These are phyloP conservation scores for Liasis olivaceus DNA, from an alignment of 2,797 vertebrate species.

Conservation along the genomic window DNA sequence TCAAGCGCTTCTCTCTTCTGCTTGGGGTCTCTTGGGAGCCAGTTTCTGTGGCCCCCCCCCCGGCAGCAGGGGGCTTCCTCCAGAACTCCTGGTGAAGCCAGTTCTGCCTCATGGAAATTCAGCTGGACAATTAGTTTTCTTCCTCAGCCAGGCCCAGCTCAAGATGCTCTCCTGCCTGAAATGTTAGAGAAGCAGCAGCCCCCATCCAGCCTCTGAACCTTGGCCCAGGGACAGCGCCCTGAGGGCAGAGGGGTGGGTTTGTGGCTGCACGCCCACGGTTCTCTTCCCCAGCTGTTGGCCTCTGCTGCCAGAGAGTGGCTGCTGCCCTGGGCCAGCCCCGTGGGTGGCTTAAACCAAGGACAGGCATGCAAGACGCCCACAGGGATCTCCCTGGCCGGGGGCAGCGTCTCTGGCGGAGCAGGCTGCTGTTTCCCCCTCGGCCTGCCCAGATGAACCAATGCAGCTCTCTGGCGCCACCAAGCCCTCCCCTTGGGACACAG, in stretches of 20 bases:
- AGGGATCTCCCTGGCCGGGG: not conserved
- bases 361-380: not conserved
- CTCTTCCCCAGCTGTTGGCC: not conserved
- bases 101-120: too few species aligned
- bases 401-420: not conserved
- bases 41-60: too few species aligned
- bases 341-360: not conserved
- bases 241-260: not conserved
- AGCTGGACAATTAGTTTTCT: not conserved
- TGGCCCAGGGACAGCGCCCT: not conserved
- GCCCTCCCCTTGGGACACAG: not conserved
- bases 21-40: too few species aligned
- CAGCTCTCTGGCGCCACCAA: not conserved
- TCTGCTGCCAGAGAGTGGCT: not conserved
- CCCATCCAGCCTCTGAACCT: not conserved
- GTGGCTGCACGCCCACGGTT: not conserved
- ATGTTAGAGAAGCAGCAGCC: not conserved
- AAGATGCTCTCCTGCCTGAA: not conserved
- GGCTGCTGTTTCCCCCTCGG: not conserved
- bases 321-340: not conserved
- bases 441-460: not conserved
- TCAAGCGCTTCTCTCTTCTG: too few species aligned
- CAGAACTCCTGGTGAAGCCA: too few species aligned
- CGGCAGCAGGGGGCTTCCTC: too few species aligned
- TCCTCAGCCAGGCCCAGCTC: not conserved